A percentile compares a stretch with the other conserved stretches of the same genome.
These are phyloP conservation scores for Entomyzon cyanotis DNA, from an alignment of 2,113 vertebrate genomes.

Conservation along the genomic window DNA sequence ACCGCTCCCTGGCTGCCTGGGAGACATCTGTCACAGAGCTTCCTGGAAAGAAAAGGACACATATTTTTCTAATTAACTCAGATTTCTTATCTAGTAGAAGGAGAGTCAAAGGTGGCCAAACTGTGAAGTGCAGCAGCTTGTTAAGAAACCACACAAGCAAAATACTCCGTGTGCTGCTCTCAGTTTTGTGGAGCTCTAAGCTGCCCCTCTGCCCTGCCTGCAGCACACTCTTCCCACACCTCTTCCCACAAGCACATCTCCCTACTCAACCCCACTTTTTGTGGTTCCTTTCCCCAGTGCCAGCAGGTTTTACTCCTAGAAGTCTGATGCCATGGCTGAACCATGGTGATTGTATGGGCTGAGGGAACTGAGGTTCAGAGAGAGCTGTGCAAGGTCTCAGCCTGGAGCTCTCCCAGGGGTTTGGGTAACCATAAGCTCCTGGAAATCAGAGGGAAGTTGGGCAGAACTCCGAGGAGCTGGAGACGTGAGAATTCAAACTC, in stretches of 20 bases:
- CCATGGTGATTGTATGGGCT: not conserved
- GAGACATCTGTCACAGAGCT: not conserved
- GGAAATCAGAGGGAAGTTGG: not conserved
- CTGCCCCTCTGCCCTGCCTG: not conserved
- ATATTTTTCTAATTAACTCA: not conserved
- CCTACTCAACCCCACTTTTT: not conserved
- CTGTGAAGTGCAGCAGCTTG: not conserved
- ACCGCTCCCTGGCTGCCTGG: constrained; percentile 51
- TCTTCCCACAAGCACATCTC: not conserved
- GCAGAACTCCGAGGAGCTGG: not conserved
- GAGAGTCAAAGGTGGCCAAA: not conserved
- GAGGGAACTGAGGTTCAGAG: not conserved
- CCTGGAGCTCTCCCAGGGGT: not conserved
- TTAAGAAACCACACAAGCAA: not conserved
- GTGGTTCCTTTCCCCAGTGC: not conserved
- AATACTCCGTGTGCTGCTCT: rapidly evolving
- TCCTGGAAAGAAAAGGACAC: constrained; percentile 19
- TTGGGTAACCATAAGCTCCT: not conserved
- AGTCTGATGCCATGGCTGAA: not conserved
- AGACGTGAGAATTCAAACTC: not conserved
- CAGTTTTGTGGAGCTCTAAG: not conserved
- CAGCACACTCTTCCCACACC: not conserved
- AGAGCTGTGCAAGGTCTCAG: not conserved
- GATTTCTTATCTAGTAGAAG: not conserved
- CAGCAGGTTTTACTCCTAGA: not conserved